These are phyloP conservation scores for Phymanthus crucifer DNA, from an alignment of 92 coral and sea anemone species.

Conservation along the genomic window DNA sequence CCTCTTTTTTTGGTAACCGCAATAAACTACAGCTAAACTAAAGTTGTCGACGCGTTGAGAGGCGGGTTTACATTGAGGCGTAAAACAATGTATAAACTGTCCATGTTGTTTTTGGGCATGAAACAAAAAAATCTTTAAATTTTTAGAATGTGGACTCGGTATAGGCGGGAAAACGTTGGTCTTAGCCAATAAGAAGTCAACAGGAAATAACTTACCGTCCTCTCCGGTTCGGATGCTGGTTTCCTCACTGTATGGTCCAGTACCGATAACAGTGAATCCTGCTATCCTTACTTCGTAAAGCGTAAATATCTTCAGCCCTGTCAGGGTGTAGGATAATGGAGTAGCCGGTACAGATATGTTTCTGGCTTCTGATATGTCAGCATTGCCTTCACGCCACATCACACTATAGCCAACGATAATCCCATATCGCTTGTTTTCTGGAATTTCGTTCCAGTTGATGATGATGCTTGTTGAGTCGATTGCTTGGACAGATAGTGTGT, in stretches of 20 bases:
- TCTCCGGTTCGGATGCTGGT: slow-evolving; percentile 21
- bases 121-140: no score
- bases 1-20: no score
- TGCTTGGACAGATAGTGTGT: slow-evolving; percentile 39
- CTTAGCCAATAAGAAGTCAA: background rate
- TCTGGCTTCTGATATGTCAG: background rate
- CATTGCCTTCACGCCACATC: background rate
- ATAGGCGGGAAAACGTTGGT: background rate
- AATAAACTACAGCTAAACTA: no score
- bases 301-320: slow-evolving; percentile 15
- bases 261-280: background rate
- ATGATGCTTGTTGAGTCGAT: slow-evolving; percentile 61
- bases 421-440: slow-evolving; percentile 40
- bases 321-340: background rate
- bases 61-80: no score
- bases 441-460: slow-evolving; percentile 68
- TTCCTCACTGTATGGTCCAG: slow-evolving; percentile 5
- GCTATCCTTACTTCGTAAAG: background rate
- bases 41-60: no score
- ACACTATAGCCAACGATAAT: slow-evolving; percentile 23
- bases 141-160: no score
- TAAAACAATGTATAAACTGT: no score
- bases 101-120: no score
- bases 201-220: slow-evolving; percentile 31
- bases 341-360: background rate